Percentiles rank a stretch among this genome's conserved stretches.
phyloP scores from a whole-genome alignment of 2,797 vertebrate genomes.

The Gymnoscopelus braueri region DNA sequence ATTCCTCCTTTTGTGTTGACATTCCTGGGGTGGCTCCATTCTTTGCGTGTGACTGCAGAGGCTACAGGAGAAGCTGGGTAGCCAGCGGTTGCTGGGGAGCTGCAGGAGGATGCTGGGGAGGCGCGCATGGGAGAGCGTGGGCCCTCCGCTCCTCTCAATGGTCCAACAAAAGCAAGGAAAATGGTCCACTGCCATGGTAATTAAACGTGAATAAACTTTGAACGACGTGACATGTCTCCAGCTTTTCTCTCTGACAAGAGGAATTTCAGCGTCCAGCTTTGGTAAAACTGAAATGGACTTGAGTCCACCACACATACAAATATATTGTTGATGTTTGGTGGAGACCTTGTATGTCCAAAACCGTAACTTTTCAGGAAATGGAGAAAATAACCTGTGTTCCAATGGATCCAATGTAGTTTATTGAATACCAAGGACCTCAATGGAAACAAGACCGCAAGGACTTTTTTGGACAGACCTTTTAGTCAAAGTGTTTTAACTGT shows the following conservation, averaged over 20 bases:
- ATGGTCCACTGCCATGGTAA: slow-evolving; percentile 78
- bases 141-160: slow-evolving; percentile 73
- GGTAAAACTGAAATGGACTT: slow-evolving; percentile 51
- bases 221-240: slow-evolving; percentile 69
- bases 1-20: slow-evolving; percentile 85
- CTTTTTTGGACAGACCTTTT: no score
- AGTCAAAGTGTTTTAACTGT: no score
- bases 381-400: no score
- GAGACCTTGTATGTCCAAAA: no score
- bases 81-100: slow-evolving; percentile 68
- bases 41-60: slow-evolving; percentile 78
- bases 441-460: no score
- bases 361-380: no score
- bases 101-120: slow-evolving; percentile 71
- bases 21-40: slow-evolving; percentile 83
- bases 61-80: slow-evolving; percentile 66
- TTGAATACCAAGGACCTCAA: no score
- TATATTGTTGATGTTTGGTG: no score
- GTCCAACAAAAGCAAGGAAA: slow-evolving; percentile 81
- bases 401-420: no score
- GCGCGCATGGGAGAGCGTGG: slow-evolving; percentile 75
- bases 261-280: slow-evolving; percentile 69
- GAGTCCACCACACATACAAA: neutral
- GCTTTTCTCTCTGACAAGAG: slow-evolving; percentile 44
- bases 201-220: slow-evolving; percentile 76